Evolutionary conservation across 2,797 vertebrate species (phyloP).

Genomic region (Hafferia zeledoni): DNA sequence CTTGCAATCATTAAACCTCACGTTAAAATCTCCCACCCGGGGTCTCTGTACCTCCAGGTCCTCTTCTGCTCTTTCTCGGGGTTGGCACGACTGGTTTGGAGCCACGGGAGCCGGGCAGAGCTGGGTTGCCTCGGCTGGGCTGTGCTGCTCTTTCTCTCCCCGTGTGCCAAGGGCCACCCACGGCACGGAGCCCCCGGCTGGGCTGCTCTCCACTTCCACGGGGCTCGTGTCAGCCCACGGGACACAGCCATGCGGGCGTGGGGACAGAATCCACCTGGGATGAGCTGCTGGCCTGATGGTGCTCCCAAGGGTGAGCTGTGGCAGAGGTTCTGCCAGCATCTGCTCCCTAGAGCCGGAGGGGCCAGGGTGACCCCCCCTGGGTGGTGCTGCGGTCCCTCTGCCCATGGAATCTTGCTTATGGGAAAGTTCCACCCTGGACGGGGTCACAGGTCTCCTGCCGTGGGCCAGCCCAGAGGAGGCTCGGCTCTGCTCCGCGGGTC

Average conservation of each 20-base stretch:
- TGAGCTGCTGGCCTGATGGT: background rate
- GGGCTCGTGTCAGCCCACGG: background rate
- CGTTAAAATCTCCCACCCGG: background rate
- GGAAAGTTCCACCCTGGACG: background rate
- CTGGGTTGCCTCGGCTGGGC: no score
- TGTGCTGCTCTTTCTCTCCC: fast-evolving
- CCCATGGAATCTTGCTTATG: background rate
- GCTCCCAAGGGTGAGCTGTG: background rate
- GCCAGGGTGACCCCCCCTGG: fast-evolving
- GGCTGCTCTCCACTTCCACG: background rate
- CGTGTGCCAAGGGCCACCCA: background rate
- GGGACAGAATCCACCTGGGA: background rate
- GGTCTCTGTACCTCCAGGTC: background rate
- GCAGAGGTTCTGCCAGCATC: background rate
- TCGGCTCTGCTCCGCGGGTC: background rate
- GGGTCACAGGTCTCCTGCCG: background rate
- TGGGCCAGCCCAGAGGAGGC: background rate
- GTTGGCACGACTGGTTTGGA: background rate
- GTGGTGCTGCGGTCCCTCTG: background rate
- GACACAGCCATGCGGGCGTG: background rate
- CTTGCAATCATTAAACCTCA: background rate
- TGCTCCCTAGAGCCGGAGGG: background rate
- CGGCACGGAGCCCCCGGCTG: background rate
- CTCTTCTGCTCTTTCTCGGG: background rate
- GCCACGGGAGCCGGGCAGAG: background rate